Percentiles rank a stretch among this genome's conserved stretches.
Evolutionary conservation across 2,113 vertebrate species (phyloP).

Genomic region (Lates calcarifer): DNA sequence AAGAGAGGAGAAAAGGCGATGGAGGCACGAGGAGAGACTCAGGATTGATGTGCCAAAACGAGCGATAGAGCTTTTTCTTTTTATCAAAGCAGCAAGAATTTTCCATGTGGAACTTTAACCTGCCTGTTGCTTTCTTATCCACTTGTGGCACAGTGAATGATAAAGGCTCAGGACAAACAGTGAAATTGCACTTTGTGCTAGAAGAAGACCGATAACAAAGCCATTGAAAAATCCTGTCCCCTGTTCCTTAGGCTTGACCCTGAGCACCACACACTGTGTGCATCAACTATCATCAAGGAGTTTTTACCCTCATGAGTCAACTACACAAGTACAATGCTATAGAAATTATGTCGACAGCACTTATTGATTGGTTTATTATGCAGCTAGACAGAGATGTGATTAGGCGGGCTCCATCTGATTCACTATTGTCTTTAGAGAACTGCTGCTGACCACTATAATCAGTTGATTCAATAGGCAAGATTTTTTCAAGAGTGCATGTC

Average conservation of each 20-base stretch:
- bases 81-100: constrained; percentile 31
- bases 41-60: constrained; percentile 23
- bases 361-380: constrained; percentile 63
- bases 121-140: constrained; percentile 44
- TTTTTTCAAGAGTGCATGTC: background rate
- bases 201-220: constrained; percentile 36
- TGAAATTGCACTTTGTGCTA: constrained; percentile 25
- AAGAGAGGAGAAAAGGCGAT: background rate
- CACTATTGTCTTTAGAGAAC: constrained; percentile 52
- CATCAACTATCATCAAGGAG: background rate
- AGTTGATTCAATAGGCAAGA: constrained; percentile 23
- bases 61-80: constrained; percentile 1
- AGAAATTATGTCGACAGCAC: constrained; percentile 21
- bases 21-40: constrained; percentile 30
- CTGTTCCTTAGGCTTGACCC: background rate
- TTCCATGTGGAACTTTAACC: constrained; percentile 52
- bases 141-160: constrained; percentile 36
- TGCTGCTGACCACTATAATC: constrained; percentile 46
- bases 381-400: constrained; percentile 44
- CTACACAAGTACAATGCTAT: background rate
- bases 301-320: constrained; percentile 5
- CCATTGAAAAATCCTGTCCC: background rate
- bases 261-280: background rate
- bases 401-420: constrained; percentile 43
- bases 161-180: constrained; percentile 55